Percentiles rank a stretch among this genome's conserved stretches.
Conservation (phyloP, 2,888 invertebrate species). For the Camponotus fellah region DNA sequence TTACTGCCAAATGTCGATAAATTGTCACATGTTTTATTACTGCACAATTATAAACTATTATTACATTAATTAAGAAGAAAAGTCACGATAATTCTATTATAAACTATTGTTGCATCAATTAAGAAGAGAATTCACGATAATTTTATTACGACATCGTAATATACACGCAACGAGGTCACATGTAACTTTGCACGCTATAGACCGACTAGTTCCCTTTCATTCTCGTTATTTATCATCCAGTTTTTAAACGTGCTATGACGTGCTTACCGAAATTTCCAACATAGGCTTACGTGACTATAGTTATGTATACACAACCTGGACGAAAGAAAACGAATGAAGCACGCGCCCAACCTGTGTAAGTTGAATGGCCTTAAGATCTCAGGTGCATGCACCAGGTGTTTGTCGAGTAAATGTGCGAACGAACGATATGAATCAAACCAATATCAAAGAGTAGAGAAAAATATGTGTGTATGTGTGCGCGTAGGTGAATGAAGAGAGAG, state of each 20-base stretch:
- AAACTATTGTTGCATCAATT: background rate
- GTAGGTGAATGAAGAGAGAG: background rate
- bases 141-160: background rate
- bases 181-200: background rate
- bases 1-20: background rate
- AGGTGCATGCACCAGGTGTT: conserved; percentile 70
- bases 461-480: no score
- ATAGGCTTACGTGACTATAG: conserved; percentile 18
- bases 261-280: conserved; percentile 25
- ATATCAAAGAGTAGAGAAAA: conserved; percentile 23
- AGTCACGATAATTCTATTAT: background rate
- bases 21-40: conserved; percentile 69
- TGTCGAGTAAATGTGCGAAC: conserved; percentile 61
- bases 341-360: conserved; percentile 46
- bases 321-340: conserved; percentile 37
- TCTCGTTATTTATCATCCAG: background rate
- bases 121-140: background rate
- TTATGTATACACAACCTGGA: conserved; percentile 31
- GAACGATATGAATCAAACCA: conserved; percentile 59
- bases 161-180: background rate
- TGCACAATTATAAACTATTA: background rate
- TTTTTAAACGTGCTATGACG: background rate
- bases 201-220: background rate
- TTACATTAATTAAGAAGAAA: background rate
- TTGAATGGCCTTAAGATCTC: conserved; percentile 60